Percentiles rank a stretch among this genome's conserved stretches.
phyloP scores from a whole-genome alignment of 2,113 vertebrate species.

The Hyaena hyaena region DNA sequence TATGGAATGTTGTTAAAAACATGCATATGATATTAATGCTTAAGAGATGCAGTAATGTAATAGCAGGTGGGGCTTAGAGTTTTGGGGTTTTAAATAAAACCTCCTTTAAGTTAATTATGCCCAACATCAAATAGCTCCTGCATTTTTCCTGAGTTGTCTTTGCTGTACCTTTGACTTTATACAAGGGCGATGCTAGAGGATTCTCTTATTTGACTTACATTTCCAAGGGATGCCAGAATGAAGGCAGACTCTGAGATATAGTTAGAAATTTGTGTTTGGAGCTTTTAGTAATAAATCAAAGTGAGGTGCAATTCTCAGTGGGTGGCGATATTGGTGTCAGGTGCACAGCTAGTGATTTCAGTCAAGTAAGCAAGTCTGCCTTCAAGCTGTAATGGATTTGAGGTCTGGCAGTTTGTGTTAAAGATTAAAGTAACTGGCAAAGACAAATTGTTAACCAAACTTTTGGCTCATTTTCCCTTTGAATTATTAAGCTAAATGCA shows the following conservation, averaged over 20 bases:
- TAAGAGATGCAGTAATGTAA: background rate
- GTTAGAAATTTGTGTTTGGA: slow-evolving; percentile 51
- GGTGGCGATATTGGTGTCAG: slow-evolving; percentile 46
- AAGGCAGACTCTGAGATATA: slow-evolving; percentile 12
- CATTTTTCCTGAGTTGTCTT: background rate
- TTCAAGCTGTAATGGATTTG: slow-evolving; percentile 57
- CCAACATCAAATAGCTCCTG: background rate
- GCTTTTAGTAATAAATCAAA: slow-evolving; percentile 72
- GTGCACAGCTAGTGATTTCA: slow-evolving; percentile 55
- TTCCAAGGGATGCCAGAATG: slow-evolving; percentile 31
- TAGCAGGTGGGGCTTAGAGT: background rate
- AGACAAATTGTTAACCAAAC: slow-evolving; percentile 67
- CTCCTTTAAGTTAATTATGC: background rate
- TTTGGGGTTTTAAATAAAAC: slow-evolving; percentile 9
- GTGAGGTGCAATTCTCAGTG: slow-evolving; percentile 48
- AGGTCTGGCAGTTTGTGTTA: slow-evolving; percentile 49
- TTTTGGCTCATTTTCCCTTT: slow-evolving; percentile 59
- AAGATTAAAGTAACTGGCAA: slow-evolving; percentile 70
- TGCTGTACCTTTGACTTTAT: slow-evolving; percentile 12
- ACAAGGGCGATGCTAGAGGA: background rate
- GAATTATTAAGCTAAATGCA: slow-evolving; percentile 71
- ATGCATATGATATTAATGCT: background rate
- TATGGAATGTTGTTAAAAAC: background rate
- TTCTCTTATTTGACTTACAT: slow-evolving; percentile 38
- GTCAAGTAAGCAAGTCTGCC: slow-evolving; percentile 61